Percentiles rank a stretch among this genome's conserved stretches.
Evolutionary conservation across 2,888 invertebrate genomes (phyloP).

Genomic region (Thereva nobilitata): DNA sequence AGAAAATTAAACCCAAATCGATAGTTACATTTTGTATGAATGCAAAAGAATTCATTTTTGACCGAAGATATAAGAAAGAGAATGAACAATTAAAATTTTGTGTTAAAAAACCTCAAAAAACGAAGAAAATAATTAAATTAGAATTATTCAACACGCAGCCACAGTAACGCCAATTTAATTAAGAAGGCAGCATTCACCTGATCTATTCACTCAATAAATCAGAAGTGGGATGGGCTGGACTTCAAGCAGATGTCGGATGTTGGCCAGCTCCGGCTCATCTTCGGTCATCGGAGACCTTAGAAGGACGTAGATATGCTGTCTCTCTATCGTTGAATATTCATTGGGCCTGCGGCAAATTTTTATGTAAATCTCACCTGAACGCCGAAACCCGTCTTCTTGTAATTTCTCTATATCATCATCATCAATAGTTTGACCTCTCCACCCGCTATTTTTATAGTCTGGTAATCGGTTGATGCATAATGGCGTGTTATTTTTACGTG

Average conservation of each 20-base stretch:
- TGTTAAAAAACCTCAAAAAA: no score
- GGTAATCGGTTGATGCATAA: constrained; percentile 23
- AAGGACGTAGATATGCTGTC: not conserved
- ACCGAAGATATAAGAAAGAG: no score
- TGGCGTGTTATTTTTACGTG: constrained; percentile 13
- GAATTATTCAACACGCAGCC: constrained; percentile 31
- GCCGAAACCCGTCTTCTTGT: not conserved
- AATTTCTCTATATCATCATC: not conserved
- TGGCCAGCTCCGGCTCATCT: constrained; percentile 7
- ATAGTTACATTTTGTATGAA: no score
- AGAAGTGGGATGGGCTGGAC: constrained; percentile 6
- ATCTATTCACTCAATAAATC: constrained; percentile 35
- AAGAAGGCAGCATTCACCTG: constrained; percentile 28
- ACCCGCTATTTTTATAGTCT: constrained; percentile 17
- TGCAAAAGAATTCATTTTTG: no score
- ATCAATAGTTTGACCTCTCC: constrained; percentile 21
- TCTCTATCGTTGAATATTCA: constrained; percentile 25
- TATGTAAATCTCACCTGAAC: constrained; percentile 30
- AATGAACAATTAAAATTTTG: no score
- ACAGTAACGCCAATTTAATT: constrained; percentile 29
- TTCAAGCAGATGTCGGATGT: not conserved
- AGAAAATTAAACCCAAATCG: no score
- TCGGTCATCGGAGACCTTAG: not conserved
- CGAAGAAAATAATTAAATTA: constrained; percentile 24
- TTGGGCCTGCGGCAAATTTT: constrained; percentile 24